phyloP scores from a whole-genome alignment of 2,888 invertebrate species.

The Uloborus plumipes region DNA sequence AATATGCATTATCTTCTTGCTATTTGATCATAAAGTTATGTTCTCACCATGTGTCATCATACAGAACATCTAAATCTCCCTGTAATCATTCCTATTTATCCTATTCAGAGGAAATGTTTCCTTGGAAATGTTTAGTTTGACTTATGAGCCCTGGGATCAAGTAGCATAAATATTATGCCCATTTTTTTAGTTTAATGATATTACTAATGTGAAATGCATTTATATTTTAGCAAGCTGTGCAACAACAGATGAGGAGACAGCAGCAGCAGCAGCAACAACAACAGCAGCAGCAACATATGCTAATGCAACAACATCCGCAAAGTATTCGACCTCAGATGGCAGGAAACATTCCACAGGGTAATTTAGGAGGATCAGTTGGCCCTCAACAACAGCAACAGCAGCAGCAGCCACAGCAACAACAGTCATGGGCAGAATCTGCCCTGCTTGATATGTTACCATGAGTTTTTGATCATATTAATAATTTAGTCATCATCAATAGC shows the following conservation, averaged over 20 bases:
- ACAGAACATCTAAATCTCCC: too few species aligned
- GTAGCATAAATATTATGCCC: not conserved
- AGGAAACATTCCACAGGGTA: slow-evolving; percentile 38
- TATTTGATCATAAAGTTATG: too few species aligned
- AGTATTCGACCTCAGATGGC: slow-evolving; percentile 49
- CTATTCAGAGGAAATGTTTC: too few species aligned
- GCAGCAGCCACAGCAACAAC: slow-evolving; percentile 42
- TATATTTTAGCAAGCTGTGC: slow-evolving; percentile 5
- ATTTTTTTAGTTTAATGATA: too few species aligned
- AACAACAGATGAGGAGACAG: slow-evolving; percentile 62
- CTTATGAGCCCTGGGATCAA: not conserved
- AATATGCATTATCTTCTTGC: too few species aligned
- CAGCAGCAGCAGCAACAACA: slow-evolving; percentile 67
- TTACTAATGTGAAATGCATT: not conserved
- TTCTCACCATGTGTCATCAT: too few species aligned
- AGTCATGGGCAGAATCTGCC: slow-evolving; percentile 56
- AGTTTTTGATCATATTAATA: too few species aligned
- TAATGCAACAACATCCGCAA: slow-evolving; percentile 47
- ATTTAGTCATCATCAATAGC: too few species aligned
- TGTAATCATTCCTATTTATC: too few species aligned
- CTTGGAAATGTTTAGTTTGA: too few species aligned
- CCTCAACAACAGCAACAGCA: slow-evolving; percentile 40
- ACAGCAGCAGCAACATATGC: slow-evolving; percentile 45
- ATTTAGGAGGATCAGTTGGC: slow-evolving; percentile 34
- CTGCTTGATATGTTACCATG: slow-evolving; percentile 49